Base-by-base conservation (phyloP, 1,140 invertebrate genomes). In the Trichonephila inaurata region DNA sequence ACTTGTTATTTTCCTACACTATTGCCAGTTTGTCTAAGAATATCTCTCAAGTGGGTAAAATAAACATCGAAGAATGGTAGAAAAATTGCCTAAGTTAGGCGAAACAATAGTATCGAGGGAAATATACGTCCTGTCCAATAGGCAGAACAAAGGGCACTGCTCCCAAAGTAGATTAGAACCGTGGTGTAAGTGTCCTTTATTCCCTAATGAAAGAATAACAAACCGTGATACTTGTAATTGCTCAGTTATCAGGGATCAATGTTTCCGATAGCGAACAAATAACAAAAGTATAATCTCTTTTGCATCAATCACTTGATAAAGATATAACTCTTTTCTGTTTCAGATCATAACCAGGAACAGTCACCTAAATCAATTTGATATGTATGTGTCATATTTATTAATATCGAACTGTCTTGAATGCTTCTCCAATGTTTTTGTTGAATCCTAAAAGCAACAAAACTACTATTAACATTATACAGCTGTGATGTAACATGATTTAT, bases 121-220 rank as follows among this genome's bases (percentile, higher is more conserved):
- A 77, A 77, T 77, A 77, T 33, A 33, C 28, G 14, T 40, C 33
- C 2, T 33, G 18, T 40, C 28, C 72, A 18, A 77, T 77, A 40
- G 72, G 33, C 28, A 77, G 18, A 33, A 40, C 28, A 77, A 14
- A 40, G 16, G 72, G 4, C 18, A 33, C 16, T 18, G 24, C 33
- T 77, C 18, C 24, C 28, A 33, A 77, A 77, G 28, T 77, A 77
- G 72, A 77, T 77, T 40, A 40, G 18, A 28, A 18, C 24, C 6
- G 12, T 18, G 72, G 5, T 14, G 16, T 77, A 33, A 77, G 72
- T 19, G 16, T 40, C 33, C 28, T 40, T 33, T 40, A 33, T 40
- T 77, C 72, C 72, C 18, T 77, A 77, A 77, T 77, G 72, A 77
- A 77, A 40, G 28, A 77, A 77, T 77, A 77, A 77, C 33, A 77